Percentiles rank a stretch among this genome's conserved stretches.
Evolutionary conservation across 2,113 vertebrate genomes (phyloP).

Genomic region (Chlorodrepanis virens): DNA sequence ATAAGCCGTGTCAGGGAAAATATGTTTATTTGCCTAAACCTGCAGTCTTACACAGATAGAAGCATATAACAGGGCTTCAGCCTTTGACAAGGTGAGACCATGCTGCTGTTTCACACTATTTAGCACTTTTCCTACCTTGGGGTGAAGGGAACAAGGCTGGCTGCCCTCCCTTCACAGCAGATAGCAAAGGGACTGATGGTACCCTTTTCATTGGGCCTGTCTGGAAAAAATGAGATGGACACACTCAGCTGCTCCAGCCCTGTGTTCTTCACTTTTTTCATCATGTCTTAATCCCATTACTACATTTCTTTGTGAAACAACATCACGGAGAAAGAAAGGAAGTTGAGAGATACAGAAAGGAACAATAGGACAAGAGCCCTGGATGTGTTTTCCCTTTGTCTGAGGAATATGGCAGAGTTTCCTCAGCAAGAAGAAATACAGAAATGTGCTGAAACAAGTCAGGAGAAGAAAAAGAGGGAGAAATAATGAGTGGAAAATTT

Average conservation of each 20-base stretch:
- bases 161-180: background rate
- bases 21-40: background rate
- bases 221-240: background rate
- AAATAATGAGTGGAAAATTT: background rate
- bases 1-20: background rate
- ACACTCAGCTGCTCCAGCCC: background rate
- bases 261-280: background rate
- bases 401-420: background rate
- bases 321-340: background rate
- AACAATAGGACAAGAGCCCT: background rate
- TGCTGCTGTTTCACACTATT: background rate
- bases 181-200: background rate
- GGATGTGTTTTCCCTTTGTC: background rate
- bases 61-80: background rate
- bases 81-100: background rate
- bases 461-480: background rate
- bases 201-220: background rate
- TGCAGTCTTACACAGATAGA: background rate
- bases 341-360: background rate
- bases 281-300: background rate
- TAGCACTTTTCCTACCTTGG: background rate
- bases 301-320: background rate
- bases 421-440: background rate
- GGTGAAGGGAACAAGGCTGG: rapidly evolving
- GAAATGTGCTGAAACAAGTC: background rate